Evolutionary conservation across 2,113 vertebrate species (phyloP), one percentile per base, ranked within the genome.

Genomic region (Dolichallabes microphthalmus): DNA sequence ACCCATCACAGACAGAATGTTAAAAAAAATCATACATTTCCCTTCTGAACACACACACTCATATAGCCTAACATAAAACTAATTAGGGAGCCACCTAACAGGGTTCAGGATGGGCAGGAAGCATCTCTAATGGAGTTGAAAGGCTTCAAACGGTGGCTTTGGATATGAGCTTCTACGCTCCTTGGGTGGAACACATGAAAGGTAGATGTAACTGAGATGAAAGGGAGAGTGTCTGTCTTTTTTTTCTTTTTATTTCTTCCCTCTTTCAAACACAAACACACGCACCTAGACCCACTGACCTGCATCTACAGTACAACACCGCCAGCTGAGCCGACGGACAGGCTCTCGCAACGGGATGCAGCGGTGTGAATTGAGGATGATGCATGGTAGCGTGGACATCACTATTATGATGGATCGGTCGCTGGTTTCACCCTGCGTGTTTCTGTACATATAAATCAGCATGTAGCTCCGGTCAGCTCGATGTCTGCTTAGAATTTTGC

Each of bases 141-240:
- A 90, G 78, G 84, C 87, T 91, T 91, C 88, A 91, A 91, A 92
- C 82, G 11, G n/a, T 45, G 89, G 52, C 60, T 64, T 87, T 89
- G 82, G 55, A 82, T 92, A 84, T 82, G 82, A 81, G 78, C 84
- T 84, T 22, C 30, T 80, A 57, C 22, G 45, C 81, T 81, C 66
- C 73, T 73, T 80, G 80, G 64, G 52, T 55, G 22, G 75, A 83
- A 63, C 55, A 83, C 80, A 87, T 87, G 78, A 83, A 88, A 87
- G 82, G 20, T 78, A 84, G 88, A 88, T 86, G 82, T 86, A 88
- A 88, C 82, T 3, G 35, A 86, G 84, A 89, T 89, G 60, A 89
- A 89, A 89, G 86, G 45, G 77, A 85, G 68, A 88, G 87, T 89
- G 50, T 27, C 58, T 73, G 19, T 74, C 27, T 75, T 80, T 82